phyloP scores from a whole-genome alignment of 2,113 vertebrate species.

The Gnathonemus echidnorhynchus region DNA sequence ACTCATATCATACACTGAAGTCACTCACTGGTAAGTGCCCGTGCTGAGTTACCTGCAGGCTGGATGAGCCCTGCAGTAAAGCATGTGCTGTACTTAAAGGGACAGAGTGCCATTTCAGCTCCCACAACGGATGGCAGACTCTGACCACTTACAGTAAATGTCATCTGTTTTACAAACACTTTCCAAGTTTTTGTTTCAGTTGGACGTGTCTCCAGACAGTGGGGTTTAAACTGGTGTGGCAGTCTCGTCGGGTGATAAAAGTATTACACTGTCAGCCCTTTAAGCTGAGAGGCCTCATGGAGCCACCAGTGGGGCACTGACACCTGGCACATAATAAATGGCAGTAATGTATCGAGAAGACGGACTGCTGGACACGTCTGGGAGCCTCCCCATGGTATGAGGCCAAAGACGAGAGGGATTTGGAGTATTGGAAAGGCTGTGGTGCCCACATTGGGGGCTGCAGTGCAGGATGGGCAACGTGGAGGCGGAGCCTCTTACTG shows the following conservation, averaged over 20 bases:
- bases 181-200: not conserved
- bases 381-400: not conserved
- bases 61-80: not conserved
- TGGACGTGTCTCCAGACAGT: not conserved
- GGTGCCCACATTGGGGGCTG: not conserved
- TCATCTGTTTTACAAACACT: not conserved
- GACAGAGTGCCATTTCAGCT: not conserved
- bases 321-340: not conserved
- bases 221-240: not conserved
- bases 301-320: not conserved
- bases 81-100: not conserved
- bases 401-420: not conserved
- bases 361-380: not conserved
- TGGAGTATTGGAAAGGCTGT: not conserved
- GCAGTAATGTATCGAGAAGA: not conserved
- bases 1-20: not conserved
- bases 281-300: not conserved
- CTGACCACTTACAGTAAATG: not conserved
- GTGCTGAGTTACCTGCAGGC: not conserved
- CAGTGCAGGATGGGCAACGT: not conserved
- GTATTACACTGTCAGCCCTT: not conserved
- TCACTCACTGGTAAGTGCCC: not conserved
- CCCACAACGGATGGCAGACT: not conserved
- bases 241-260: not conserved
- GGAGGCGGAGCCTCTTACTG: constrained; percentile 67